Evolutionary conservation across 2,888 invertebrate species (phyloP).

Genomic region (Oscheius myriophilus): DNA sequence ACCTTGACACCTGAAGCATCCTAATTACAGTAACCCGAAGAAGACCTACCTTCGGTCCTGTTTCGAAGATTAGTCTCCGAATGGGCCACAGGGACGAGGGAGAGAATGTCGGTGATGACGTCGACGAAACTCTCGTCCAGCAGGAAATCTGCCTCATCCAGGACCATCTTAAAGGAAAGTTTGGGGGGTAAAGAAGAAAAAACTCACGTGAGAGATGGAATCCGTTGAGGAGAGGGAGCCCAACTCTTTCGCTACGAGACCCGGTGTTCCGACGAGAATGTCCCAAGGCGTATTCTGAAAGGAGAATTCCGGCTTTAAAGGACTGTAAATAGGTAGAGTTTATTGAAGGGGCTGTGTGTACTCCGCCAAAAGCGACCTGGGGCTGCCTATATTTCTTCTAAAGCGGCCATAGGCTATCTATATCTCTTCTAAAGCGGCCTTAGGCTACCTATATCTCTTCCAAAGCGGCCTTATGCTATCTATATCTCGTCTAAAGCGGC

Average conservation of each 20-base stretch:
- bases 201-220: slow-evolving; percentile 8
- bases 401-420: no score
- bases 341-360: no score
- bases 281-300: slow-evolving; percentile 14
- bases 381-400: no score
- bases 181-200: background rate
- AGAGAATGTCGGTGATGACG: slow-evolving; percentile 38
- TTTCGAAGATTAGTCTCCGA: slow-evolving; percentile 24
- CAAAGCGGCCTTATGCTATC: no score
- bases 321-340: no score
- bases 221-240: background rate
- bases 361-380: no score
- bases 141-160: slow-evolving; percentile 49
- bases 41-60: slow-evolving; percentile 9
- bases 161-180: slow-evolving; percentile 29
- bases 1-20: slow-evolving; percentile 24
- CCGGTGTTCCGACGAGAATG: slow-evolving; percentile 29
- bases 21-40: background rate
- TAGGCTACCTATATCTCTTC: no score
- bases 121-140: slow-evolving; percentile 42
- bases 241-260: background rate
- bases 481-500: no score
- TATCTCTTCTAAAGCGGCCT: no score
- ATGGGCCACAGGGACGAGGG: slow-evolving; percentile 34
- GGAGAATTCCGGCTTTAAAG: background rate